Evolutionary conservation across 2,113 vertebrate species (phyloP), one percentile per base, ranked within the genome.

Genomic region (Dolichallabes microphthalmus): DNA sequence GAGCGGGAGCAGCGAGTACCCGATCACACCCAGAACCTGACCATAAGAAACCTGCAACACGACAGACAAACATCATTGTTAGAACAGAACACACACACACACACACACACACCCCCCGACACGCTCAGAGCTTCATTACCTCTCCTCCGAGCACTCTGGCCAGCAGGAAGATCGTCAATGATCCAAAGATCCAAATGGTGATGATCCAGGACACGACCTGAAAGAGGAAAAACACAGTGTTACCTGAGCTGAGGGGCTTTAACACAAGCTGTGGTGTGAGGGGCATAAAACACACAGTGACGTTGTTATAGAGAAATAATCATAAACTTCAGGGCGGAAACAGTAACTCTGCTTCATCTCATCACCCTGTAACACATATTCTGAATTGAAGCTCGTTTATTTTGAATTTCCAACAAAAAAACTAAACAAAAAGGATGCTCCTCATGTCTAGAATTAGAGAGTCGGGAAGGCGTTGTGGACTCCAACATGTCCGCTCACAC

Each of bases 141-240:
- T 99, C 98, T 90, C 98, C 98, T 93, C 98, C 98, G 76, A 99
- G 97, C 91, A 99, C 98, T 90, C 97, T 96, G 86, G 98, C 98
- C 92, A 99, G 92, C 90, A 99, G 94, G 92, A 99, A 99, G 91
- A 99, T 97, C 35, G 97, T 99, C 90, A 99, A 90, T 20, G 98
- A 98, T 90, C 98, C 98, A 95, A 99, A 98, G 93, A 99, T 98
- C 98, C 98, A 99, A 94, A 99, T 99, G 88, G 98, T 99, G 94
- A 99, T 97, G 89, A 99, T 99, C 98, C 98, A 99, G 83, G 98
- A 99, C 90, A 99, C 98, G 85, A 99, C 98, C 98, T 99, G 55
- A 89, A 68, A 35, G 17, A 66, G 3, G 58, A 71, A 57, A 83
- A n/a, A 76, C 39, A 77, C 13, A 14, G 14, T 10, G 3, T 27